These are phyloP conservation scores for Pollenia griseotomentosa DNA, from an alignment of 2,888 invertebrate species.

Conservation along the genomic window DNA sequence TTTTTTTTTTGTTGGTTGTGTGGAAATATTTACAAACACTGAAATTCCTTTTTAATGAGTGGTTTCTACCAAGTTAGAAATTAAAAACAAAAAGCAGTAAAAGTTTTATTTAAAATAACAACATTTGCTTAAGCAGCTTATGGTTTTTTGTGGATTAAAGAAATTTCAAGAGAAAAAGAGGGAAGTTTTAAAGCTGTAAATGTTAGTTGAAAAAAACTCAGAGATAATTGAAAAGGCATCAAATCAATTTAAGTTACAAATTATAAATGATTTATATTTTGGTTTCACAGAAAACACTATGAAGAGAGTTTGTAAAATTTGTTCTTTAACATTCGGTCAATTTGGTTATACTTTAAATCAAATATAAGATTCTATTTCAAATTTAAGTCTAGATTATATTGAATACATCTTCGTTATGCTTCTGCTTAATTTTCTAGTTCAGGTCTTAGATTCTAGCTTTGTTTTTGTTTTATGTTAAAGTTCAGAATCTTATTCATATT, in stretches of 20 bases:
- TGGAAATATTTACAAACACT: slow-evolving; percentile 54
- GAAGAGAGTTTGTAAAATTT: too few relatives aligned
- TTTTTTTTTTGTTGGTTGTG: slow-evolving; percentile 17
- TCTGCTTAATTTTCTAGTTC: too few relatives aligned
- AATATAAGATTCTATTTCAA: too few relatives aligned
- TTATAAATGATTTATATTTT: too few relatives aligned
- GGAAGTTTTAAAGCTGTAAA: slow-evolving; percentile 14
- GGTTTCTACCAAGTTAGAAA: slow-evolving; percentile 58
- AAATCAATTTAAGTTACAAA: neutral
- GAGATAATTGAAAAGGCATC: neutral
- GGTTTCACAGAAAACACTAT: too few relatives aligned
- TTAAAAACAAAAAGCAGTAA: slow-evolving; percentile 46
- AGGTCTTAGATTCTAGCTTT: too few relatives aligned
- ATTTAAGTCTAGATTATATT: too few relatives aligned
- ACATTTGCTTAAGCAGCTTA: slow-evolving; percentile 69
- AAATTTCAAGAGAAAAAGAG: neutral
- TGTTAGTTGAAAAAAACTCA: neutral
- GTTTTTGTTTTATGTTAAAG: too few relatives aligned
- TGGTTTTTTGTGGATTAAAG: slow-evolving; percentile 45
- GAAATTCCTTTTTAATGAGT: slow-evolving; percentile 75
- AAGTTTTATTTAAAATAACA: slow-evolving; percentile 61
- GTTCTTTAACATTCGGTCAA: too few relatives aligned
- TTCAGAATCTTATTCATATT: too few relatives aligned
- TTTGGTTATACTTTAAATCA: too few relatives aligned
- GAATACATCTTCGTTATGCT: too few relatives aligned